These are phyloP conservation scores for Ectropis grisescens DNA, from an alignment of 1,140 invertebrate genomes.

Conservation along the genomic window DNA sequence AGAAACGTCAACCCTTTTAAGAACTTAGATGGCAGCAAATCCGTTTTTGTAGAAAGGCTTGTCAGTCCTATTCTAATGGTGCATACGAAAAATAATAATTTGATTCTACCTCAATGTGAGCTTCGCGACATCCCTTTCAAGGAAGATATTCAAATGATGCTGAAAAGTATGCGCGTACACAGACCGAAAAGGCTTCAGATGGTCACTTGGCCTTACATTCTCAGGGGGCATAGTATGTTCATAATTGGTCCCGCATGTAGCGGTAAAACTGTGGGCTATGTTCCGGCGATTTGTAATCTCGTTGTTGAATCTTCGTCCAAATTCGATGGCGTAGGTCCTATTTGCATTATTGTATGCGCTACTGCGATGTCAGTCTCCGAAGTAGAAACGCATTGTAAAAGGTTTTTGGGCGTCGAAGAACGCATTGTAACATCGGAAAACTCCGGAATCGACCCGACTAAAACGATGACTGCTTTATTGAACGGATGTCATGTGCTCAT, in stretches of 20 bases:
- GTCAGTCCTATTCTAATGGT: slow-evolving; percentile 45
- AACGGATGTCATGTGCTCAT: slow-evolving; percentile 51
- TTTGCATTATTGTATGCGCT: slow-evolving; percentile 45
- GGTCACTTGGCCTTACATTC: slow-evolving; percentile 59
- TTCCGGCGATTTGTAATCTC: slow-evolving; percentile 59
- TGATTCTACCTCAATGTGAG: slow-evolving; percentile 27
- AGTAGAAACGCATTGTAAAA: slow-evolving; percentile 28
- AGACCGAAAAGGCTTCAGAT: slow-evolving; percentile 51
- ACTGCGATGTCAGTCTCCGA: slow-evolving; percentile 37
- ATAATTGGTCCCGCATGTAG: slow-evolving; percentile 49
- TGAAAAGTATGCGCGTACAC: slow-evolving; percentile 31
- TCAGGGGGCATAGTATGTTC: slow-evolving; percentile 58
- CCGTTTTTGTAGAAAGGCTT: slow-evolving; percentile 49
- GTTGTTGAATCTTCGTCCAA: slow-evolving; percentile 28
- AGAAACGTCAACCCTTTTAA: slow-evolving; percentile 48
- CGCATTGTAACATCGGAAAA: slow-evolving; percentile 39
- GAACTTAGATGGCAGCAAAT: slow-evolving; percentile 36
- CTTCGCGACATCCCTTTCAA: slow-evolving; percentile 42
- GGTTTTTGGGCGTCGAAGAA: slow-evolving; percentile 27
- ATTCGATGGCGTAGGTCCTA: slow-evolving; percentile 26
- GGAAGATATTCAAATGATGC: slow-evolving; percentile 24
- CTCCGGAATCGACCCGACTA: slow-evolving; percentile 34
- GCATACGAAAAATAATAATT: slow-evolving; percentile 42
- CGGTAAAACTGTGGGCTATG: slow-evolving; percentile 69
- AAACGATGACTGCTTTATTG: slow-evolving; percentile 30